phyloP scores from a whole-genome alignment of 2,113 vertebrate genomes.

The Ancistrus triradiatus region DNA sequence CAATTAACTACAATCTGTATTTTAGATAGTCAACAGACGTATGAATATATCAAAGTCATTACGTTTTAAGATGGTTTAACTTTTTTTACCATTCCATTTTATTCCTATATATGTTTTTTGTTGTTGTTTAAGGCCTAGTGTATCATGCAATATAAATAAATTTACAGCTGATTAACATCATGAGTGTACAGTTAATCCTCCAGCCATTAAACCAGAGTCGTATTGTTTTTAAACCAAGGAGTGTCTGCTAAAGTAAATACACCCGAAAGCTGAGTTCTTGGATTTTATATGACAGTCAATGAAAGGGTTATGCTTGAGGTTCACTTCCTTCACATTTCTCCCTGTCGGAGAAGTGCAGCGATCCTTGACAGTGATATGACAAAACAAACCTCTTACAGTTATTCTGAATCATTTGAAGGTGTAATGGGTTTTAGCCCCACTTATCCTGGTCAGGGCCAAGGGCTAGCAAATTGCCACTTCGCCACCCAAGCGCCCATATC shows the following conservation, averaged over 20 bases:
- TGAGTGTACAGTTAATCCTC: constrained; percentile 28
- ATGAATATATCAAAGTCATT: constrained; percentile 30
- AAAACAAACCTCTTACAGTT: too few species aligned
- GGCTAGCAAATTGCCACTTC: too few species aligned
- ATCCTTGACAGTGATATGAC: too few species aligned
- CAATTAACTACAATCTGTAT: constrained; percentile 45
- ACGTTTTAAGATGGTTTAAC: constrained; percentile 8
- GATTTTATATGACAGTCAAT: too few species aligned
- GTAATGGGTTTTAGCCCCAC: too few species aligned
- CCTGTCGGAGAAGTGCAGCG: too few species aligned
- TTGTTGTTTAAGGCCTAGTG: constrained; percentile 32
- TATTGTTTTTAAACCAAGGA: constrained; percentile 45
- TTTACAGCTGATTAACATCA: constrained; percentile 39
- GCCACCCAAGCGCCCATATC: too few species aligned
- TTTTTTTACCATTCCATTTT: constrained; percentile 36
- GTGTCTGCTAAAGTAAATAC: constrained; percentile 45
- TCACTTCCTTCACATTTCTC: too few species aligned
- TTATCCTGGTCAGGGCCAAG: too few species aligned
- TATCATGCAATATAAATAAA: constrained; percentile 37
- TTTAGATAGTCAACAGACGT: constrained; percentile 37
- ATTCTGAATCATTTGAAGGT: too few species aligned
- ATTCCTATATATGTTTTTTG: constrained; percentile 26
- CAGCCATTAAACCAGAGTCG: neutral
- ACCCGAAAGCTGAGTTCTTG: too few species aligned
- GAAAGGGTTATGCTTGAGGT: too few species aligned